Percentiles rank a stretch among this genome's conserved stretches.
Conservation (phyloP, 2,113 vertebrate species). For the Helogale parvula region DNA sequence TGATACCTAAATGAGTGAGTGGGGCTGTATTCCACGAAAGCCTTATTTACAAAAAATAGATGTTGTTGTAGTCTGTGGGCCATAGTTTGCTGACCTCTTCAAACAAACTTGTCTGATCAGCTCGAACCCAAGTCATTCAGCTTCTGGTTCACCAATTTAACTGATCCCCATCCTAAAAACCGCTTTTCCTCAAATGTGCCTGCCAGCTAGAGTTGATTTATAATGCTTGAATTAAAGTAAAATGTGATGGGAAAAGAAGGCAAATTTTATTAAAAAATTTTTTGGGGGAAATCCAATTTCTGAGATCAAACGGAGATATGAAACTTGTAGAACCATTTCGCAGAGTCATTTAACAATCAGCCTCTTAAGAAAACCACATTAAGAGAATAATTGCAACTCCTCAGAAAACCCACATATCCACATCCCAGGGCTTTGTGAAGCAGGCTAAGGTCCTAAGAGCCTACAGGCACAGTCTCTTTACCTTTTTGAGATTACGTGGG, state of each 20-base stretch:
- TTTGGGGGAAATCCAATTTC: background rate
- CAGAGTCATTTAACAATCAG: background rate
- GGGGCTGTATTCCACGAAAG: background rate
- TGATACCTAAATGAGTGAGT: background rate
- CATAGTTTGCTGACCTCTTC: background rate
- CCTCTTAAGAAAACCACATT: background rate
- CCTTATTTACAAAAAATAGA: background rate
- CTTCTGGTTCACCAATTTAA: background rate
- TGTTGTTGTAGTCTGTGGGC: background rate
- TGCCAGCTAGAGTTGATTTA: background rate
- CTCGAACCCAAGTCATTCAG: background rate
- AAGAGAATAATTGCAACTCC: background rate
- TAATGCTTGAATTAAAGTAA: background rate
- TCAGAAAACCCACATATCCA: background rate
- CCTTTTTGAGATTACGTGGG: background rate
- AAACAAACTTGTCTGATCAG: background rate
- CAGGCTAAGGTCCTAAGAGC: background rate
- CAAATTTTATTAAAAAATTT: background rate
- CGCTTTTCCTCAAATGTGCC: background rate
- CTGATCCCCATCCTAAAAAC: background rate
- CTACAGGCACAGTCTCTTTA: background rate
- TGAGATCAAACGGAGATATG: background rate
- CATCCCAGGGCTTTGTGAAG: background rate
- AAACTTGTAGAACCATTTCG: background rate
- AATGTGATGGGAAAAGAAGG: background rate